Evolutionary conservation across 92 coral and sea anemone species (phyloP).

Genomic region (Hydrozoanthus gracilis): DNA sequence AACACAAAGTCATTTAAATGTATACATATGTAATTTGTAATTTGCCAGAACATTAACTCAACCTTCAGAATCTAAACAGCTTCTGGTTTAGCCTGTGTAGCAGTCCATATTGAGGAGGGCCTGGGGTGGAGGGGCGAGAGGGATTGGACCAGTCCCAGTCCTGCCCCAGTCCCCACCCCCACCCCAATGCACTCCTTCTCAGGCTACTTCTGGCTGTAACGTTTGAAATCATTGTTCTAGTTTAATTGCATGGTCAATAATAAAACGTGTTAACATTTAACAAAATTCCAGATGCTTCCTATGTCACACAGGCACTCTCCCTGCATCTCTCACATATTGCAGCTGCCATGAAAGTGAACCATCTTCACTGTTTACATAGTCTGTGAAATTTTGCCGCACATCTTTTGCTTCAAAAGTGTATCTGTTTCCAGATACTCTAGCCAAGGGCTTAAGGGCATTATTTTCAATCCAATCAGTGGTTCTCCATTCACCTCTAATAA

Average conservation of each 20-base stretch:
- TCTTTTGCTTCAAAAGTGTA: conserved; percentile 31
- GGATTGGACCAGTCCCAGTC: too few relatives aligned
- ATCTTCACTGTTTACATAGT: conserved; percentile 53
- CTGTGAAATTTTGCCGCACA: conserved; percentile 38
- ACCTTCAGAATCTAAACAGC: conserved; percentile 5
- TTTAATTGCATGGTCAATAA: conserved; percentile 14
- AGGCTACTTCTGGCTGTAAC: conserved; percentile 1
- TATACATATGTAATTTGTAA: background rate
- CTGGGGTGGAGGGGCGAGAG: too few relatives aligned
- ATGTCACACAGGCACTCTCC: conserved; percentile 34
- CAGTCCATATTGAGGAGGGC: too few relatives aligned
- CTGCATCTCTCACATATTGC: conserved; percentile 51
- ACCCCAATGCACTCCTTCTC: too few relatives aligned
- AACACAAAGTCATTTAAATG: conserved; percentile 9
- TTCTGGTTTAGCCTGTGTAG: background rate
- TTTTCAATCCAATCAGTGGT: conserved; percentile 44
- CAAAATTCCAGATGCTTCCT: conserved; percentile 22
- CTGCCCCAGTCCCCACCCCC: too few relatives aligned
- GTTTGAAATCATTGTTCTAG: conserved; percentile 9
- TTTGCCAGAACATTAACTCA: conserved; percentile 7
- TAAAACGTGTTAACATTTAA: conserved; percentile 8
- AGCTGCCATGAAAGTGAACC: conserved; percentile 58
- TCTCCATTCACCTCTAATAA: conserved; percentile 64
- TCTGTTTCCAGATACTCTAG: conserved; percentile 49
- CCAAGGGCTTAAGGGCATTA: conserved; percentile 41